Evolutionary conservation across 1,140 invertebrate genomes (phyloP), one percentile per base, ranked within the genome.

Genomic region (Anthonomus grandis): DNA sequence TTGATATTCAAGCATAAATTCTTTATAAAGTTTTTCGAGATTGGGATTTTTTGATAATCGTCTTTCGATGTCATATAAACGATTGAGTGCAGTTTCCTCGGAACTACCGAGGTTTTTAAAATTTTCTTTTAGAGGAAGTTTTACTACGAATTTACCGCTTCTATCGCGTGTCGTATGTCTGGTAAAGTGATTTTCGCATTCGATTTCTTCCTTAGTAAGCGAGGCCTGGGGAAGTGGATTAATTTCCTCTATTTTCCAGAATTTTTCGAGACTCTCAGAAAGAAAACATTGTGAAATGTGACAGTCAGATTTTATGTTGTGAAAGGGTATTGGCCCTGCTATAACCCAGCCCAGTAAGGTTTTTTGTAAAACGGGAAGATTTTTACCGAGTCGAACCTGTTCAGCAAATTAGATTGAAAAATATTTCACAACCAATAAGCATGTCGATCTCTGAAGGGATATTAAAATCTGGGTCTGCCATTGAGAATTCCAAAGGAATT

Each of bases 1-100:
- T 22, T 70, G 27, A 52, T 75, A 76, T 57, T 76, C 74, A 2
- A 51, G 12, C 60, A 76, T 70, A 48, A 71, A 74, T 22, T 64
- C 15, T 0, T 46, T 34, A 47, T 75, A 76, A 21, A 54, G 25
- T 5, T 57, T 5, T 42, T 62, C 59, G 18, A 75, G 60, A 2
- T 51, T 44, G 8, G 57, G 25, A 19, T 68, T 37, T 24, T 55
- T 59, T 0, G 19, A 12, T 6, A 69, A 52, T 41, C 42, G 24
- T 10, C 23, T 55, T 42, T 67, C 63, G 0, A 59, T 49, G 9
- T 54, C 22, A 23, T 50, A 37, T 9, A 65, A 59, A 52, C 62
- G 44, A 17, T 48, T 62, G 6, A 64, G 15, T 1, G 69, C 63
- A n/a, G 13, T 41, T 46, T 48, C 3, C n/a, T 48, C 27, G 0